Evolutionary conservation across 1,140 invertebrate species (phyloP), one percentile per base, ranked within the genome.

Genomic region (Matsumurasca onukii): DNA sequence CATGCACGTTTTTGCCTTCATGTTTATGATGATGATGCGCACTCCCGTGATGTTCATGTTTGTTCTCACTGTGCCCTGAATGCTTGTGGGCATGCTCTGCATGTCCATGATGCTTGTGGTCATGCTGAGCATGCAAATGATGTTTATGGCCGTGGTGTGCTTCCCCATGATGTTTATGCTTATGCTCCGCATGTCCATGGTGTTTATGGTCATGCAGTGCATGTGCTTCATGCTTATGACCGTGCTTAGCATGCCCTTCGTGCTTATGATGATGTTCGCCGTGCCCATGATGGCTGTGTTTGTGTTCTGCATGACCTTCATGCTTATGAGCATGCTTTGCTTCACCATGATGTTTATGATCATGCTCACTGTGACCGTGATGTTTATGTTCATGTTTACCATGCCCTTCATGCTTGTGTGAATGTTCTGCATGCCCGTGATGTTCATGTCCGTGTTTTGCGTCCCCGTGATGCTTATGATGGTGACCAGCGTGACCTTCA

Each of bases 21-120:
- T 68, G 67, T 31, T 68, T 59, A 29, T 68, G 67, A 1, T 24
- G 31, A 27, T 68, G 67, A 5, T 68, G 30, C 12, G 49, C 49
- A 39, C 62, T 52, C 20, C 67, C 67, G 31, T 59, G 55, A 31
- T 68, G 67, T 31, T 68, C 39, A 34, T 68, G 67, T 3, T 34
- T 22, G 29, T 68, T 55, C n/a, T 31, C 67, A 45, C 31, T 22
- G 9, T 68, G 52, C 22, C 52, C 67, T 1, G 15, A 3, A 27
- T 68, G 67, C 1, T 68, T 34, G 31, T 68, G 67, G 9, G 24
- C n/a, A 22, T 68, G 67, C 29, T 68, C 67, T 30, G 20, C 31
- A n/a, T 45, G 30, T 1, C 61, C 52, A 24, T 59, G 55, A 24
- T 63, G 61, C 20, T 63, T 63, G 27, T 63, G 61, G 34, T 31